Conservation (phyloP, 2,888 invertebrate genomes). For the Megaustenia siamemsis region DNA sequence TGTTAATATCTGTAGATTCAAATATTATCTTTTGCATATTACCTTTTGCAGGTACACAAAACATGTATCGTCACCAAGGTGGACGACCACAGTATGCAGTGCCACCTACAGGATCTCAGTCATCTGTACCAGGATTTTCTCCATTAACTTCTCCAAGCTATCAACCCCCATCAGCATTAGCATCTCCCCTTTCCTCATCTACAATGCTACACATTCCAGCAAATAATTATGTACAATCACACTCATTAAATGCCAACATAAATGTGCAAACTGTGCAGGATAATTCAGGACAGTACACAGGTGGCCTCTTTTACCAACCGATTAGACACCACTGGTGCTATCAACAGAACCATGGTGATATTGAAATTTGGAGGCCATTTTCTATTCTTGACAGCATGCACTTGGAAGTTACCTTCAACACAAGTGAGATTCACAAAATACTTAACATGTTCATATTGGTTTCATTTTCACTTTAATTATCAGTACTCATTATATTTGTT, state of each 20-base stretch:
- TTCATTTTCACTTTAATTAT: too few species aligned
- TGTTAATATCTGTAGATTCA: too few species aligned
- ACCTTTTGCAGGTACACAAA: conserved; percentile 49
- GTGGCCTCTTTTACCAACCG: conserved; percentile 65
- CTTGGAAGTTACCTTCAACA: conserved; percentile 87
- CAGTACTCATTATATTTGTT: too few species aligned
- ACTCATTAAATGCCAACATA: conserved; percentile 17
- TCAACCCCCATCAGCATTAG: conserved; percentile 56
- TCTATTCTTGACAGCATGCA: conserved; percentile 89
- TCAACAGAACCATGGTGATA: conserved; percentile 85
- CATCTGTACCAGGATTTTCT: conserved; percentile 43
- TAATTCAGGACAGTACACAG: conserved; percentile 31
- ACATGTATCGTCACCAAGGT: conserved; percentile 62
- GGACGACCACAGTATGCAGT: conserved; percentile 69
- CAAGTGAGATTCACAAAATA: conserved; percentile 62
- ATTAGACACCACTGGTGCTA: conserved; percentile 90
- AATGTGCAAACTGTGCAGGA: conserved; percentile 30
- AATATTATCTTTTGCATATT: background rate
- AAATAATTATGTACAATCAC: conserved; percentile 30
- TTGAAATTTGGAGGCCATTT: conserved; percentile 90
- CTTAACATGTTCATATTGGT: background rate
- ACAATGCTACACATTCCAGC: conserved; percentile 28
- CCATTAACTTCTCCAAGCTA: conserved; percentile 30
- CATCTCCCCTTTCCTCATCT: conserved; percentile 56
- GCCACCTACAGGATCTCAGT: conserved; percentile 69